Base-by-base conservation (phyloP, 2,113 vertebrate species). In the Prunella himalayana region DNA sequence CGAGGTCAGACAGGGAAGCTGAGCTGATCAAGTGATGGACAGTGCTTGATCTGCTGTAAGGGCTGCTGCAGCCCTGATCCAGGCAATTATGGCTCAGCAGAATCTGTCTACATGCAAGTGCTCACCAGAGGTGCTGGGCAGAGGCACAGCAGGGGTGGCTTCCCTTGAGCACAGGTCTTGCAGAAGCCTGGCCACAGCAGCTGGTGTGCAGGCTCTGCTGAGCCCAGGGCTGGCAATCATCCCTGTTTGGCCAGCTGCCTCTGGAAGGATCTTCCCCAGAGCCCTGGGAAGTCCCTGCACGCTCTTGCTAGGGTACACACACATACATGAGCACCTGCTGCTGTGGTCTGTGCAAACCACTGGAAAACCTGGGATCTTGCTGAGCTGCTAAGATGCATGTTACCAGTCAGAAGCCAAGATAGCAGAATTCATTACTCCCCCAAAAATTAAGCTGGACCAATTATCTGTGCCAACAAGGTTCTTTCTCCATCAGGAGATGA, bases 111-210 rank as follows among this genome's bases (percentile, higher is more conserved):
- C 4, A 0, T 7, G 16, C 42, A 63, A 81, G 33, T 2, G 23
- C 49, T 79, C 0, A 0, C 47, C 28, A 50, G 51, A 61, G 30
- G 39, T 68, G 65, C 22, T 37, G 25, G 37, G 14, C 5, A 88
- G 49, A 76, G 23, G 61, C 0, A 0, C 25, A 1, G 18, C 21
- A 56, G 66, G 64, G 6, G 39, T 41, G 66, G 10, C 30, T 76
- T 77, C 50, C 45, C 45, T 31, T 17, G 41, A 90, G 70, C 28
- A 30, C 41, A 53, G 45, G 6, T 23, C 64, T 54, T 61, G 54
- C 70, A 75, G 53, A 13, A 90, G 11, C 41, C 53, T 63, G 61
- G 69, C 47, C 33, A 39, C 1, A 2, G 47, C 35, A 79, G 70
- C 33, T 0, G 0, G 9, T 2, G 2, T 16, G 10, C 42, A 18